Base-by-base conservation (phyloP, 2,888 invertebrate genomes). In the Anodontia alba region DNA sequence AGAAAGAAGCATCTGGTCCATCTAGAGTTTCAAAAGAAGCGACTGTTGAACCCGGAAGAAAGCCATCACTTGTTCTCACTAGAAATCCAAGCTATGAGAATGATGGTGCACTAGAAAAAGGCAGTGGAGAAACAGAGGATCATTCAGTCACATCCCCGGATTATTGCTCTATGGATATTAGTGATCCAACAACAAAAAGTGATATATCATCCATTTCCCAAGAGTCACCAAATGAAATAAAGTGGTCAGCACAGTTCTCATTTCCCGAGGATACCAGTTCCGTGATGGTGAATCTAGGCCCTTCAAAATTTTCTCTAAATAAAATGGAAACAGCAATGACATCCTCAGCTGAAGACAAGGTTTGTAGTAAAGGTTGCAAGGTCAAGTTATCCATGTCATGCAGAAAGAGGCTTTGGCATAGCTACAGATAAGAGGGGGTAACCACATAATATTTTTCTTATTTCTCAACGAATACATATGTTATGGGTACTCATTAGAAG, bases 201-300 rank as follows among this genome's bases (percentile, higher is more conserved):
- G 69, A 69, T 69, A 8, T 69, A 10, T 38, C 36, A 36, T 26
- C 29, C 1, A 1, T 29, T 12, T 23, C 17, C 29, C 46, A 51
- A 43, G 33, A 49, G 15, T 62, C 70, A 31, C 70, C 57, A 0
- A 70, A 54, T 29, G 46, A 70, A 46, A 71, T 76, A 12, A 54
- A 31, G 1, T 71, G 51, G 70, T 51, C 68, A 38, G 51, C 70
- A n/a, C 57, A 38, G 54, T 69, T 76, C 70, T 62, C 31, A 57
- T 54, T 76, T 26, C 76, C 76, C 2, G 76, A 76, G 38, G 76
- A 76, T 42, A 43, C 70, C 42, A 26, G 43, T 26, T 69, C 43
- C 0, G 57, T 76, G 23, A 42, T 51, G n/a, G 49, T 49, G 8
- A 31, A 71, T 31, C 12, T 71, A 1, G 51, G 71, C 12, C 71